A percentile compares a stretch with the other conserved stretches of the same genome.
Evolutionary conservation across 2,888 invertebrate species (phyloP).

Genomic region (Alviniconcha strummeri): DNA sequence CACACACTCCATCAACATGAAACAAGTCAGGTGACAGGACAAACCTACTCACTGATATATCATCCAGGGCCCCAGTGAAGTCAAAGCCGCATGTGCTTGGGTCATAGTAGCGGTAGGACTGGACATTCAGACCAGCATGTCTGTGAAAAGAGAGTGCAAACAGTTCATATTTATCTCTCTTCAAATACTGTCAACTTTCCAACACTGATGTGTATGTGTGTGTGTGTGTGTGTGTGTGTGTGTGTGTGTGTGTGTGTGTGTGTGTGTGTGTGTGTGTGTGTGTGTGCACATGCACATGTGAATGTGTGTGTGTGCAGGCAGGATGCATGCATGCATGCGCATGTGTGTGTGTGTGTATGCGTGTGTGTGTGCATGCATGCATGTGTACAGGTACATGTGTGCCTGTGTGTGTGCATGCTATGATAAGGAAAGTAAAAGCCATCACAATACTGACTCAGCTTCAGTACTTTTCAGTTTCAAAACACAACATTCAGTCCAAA

Average conservation of each 20-base stretch:
- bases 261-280: background rate
- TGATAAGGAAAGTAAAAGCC: no score
- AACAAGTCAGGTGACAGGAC: background rate
- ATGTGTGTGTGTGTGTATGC: background rate
- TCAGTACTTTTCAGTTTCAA: no score
- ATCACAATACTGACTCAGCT: no score
- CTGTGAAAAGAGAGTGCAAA: conserved; percentile 58
- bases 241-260: background rate
- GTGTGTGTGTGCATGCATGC: background rate
- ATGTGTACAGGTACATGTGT: background rate
- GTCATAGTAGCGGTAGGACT: conserved; percentile 95
- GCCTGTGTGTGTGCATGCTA: background rate
- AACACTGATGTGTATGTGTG: background rate
- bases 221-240: background rate
- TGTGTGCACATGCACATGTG: background rate
- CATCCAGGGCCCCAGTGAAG: conserved; percentile 90
- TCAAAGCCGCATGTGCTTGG: conserved; percentile 95
- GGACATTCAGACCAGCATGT: conserved; percentile 87
- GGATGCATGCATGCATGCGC: background rate
- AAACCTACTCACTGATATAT: conserved; percentile 78
- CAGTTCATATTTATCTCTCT: background rate
- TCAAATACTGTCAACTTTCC: background rate
- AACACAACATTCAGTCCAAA: no score
- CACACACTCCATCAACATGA: no score
- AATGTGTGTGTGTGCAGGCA: background rate